Evolutionary conservation across 2,888 invertebrate species (phyloP), one percentile per base, ranked within the genome.

Genomic region (Cheilosia vernalis): DNA sequence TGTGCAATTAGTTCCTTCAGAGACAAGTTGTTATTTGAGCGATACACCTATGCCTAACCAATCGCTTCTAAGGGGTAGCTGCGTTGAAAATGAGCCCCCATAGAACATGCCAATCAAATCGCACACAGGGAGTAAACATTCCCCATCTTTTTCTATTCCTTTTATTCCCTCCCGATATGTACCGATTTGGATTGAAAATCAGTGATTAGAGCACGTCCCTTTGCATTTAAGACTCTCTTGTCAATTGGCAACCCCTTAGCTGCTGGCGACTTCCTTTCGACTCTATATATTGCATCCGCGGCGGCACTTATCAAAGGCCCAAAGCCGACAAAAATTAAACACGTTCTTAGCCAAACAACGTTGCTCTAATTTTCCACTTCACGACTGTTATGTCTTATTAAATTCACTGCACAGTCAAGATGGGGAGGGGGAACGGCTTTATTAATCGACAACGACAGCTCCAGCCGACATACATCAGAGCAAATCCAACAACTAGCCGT

Each of bases 361-460:
- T 30, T 85, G 85, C 70, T 85, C 85, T 85, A 85, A 85, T 81
- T 85, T 85, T 85, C 85, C 81, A 81, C 81, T 85, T 85, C 85
- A 85, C 85, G 85, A 85, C 85, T 85, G 81, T 85, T 80, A 85
- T 85, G 85, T 85, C 85, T 85, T 85, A 85, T 85, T 81, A 85
- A 85, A 85, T 85, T 77, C 80, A 15, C 70, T 49, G 40, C 30
- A 0, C 66, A 72, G 76, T 79, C 69, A 55, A 84, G 61, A 64
- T 13, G 37, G 13, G 37, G 9, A 30, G 30, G 30, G 37, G 85
- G 76, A 72, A 85, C 76, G 72, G 85, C 85, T 85, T 81, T 81
- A 85, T 85, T 85, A 85, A 85, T 85, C 85, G 85, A 81, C 85
- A 70, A 81, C 80, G 85, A 85, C 80, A 85, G 85, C 80, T 81